phyloP scores from a whole-genome alignment of 2,888 invertebrate genomes.

The Isoperla grammatica region DNA sequence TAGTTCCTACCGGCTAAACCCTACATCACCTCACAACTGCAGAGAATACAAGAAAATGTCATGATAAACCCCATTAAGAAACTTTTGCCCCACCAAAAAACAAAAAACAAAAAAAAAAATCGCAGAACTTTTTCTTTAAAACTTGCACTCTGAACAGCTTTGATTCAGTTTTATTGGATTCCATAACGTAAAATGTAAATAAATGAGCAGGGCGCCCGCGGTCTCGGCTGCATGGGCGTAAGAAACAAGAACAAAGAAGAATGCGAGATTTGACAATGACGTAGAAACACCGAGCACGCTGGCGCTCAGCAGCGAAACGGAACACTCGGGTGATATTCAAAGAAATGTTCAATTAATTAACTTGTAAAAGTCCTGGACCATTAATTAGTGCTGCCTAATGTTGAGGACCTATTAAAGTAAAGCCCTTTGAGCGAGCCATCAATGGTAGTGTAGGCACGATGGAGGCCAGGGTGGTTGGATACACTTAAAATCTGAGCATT shows the following conservation, averaged over 20 bases:
- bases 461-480: too few relatives aligned
- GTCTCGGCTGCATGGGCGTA: neutral
- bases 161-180: constrained; percentile 17
- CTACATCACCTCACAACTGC: neutral
- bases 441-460: too few relatives aligned
- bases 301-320: neutral
- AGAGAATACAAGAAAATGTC: neutral
- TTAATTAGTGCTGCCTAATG: constrained; percentile 5
- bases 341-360: constrained; percentile 13
- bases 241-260: constrained; percentile 1
- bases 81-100: constrained; percentile 6
- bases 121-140: neutral
- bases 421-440: neutral
- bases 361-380: constrained; percentile 1
- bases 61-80: constrained; percentile 13
- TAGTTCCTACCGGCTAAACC: too few relatives aligned
- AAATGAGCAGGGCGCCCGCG: constrained; percentile 1
- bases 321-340: constrained; percentile 3
- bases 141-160: constrained; percentile 8
- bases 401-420: constrained; percentile 1
- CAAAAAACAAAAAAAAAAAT: neutral
- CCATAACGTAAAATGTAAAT: constrained; percentile 15
- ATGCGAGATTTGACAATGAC: neutral
- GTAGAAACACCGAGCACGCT: neutral
- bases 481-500: too few relatives aligned